phyloP scores from a whole-genome alignment of 2,113 vertebrate species.

The Patagioenas fasciata region DNA sequence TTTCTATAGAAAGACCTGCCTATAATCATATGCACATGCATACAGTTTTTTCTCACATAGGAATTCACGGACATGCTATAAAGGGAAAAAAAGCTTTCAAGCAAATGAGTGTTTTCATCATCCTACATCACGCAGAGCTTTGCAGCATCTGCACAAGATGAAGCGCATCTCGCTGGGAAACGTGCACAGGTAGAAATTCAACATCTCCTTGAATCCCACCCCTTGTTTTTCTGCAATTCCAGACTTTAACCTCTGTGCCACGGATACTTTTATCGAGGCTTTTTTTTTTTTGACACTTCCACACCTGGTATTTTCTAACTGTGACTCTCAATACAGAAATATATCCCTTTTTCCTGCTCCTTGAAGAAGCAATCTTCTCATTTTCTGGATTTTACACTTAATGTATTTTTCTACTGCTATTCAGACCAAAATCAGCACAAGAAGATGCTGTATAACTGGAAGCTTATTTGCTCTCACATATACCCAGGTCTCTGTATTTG shows the following conservation, averaged over 20 bases:
- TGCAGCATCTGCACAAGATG: neutral
- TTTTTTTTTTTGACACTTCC: neutral
- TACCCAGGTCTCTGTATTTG: neutral
- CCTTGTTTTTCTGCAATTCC: neutral
- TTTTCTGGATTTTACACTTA: constrained; percentile 22
- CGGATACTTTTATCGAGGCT: neutral
- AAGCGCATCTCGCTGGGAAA: neutral
- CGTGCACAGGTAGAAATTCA: neutral
- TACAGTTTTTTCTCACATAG: neutral
- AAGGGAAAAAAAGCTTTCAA: neutral
- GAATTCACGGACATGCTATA: neutral
- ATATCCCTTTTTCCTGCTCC: neutral
- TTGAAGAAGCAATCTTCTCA: neutral
- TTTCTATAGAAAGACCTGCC: neutral
- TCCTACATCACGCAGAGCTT: neutral
- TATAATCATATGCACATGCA: rapidly evolving
- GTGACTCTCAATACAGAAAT: neutral
- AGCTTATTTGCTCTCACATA: neutral
- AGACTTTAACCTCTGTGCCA: neutral
- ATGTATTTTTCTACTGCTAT: neutral
- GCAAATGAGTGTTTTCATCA: constrained; percentile 20
- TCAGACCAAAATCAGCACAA: neutral
- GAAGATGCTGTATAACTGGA: neutral
- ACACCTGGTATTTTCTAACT: neutral
- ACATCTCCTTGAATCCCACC: neutral